These are phyloP conservation scores for Whitmania pigra DNA, from an alignment of 1,140 invertebrate genomes.

Conservation along the genomic window DNA sequence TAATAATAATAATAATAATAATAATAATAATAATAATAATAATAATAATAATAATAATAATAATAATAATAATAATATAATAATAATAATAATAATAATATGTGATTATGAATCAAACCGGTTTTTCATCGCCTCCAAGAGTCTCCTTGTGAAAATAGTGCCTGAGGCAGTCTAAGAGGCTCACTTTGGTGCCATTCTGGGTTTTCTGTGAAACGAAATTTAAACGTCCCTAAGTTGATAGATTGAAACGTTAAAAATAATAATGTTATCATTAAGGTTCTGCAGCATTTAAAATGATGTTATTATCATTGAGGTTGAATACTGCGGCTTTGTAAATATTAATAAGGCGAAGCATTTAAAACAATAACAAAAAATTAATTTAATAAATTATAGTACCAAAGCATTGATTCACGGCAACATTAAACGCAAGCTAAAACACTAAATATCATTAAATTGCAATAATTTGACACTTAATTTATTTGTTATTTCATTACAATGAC, in stretches of 20 bases:
- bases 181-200: not conserved
- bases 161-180: not conserved
- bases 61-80: constrained; percentile 1
- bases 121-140: not conserved
- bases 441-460: not conserved
- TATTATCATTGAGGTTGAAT: too few species aligned
- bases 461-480: not conserved
- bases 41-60: not conserved
- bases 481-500: constrained; percentile 20
- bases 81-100: not conserved
- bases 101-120: not conserved
- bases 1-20: constrained; percentile 9
- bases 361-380: too few species aligned
- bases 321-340: too few species aligned
- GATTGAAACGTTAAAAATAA: too few species aligned
- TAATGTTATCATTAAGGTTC: not conserved
- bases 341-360: too few species aligned
- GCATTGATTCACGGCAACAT: not conserved
- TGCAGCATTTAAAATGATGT: not conserved
- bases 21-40: not conserved
- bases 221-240: too few species aligned
- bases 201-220: not conserved
- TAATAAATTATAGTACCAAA: too few species aligned
- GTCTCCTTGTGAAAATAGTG: not conserved
- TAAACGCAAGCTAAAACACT: not conserved